Evolutionary conservation across 2,113 vertebrate genomes (phyloP), one percentile per base, ranked within the genome.

Genomic region (Atherinomorus stipes): DNA sequence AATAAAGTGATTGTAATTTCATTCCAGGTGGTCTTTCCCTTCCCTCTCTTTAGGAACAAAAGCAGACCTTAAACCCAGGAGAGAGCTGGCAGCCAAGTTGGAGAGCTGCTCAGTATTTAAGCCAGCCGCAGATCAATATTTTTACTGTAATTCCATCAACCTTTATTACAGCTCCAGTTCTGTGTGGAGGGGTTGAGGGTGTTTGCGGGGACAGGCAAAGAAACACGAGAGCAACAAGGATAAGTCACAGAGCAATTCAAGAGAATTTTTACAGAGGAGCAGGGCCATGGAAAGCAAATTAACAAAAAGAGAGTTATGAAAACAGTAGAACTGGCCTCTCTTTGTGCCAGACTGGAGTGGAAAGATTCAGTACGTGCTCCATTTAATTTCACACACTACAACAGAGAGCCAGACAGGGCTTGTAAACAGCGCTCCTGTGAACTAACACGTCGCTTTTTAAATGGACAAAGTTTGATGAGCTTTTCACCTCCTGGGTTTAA

Each of bases 61-160:
- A 85, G 59, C 72, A 81, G 62, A 45, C 64, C 52, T 38, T 78
- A 78, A 85, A 89, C 53, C 56, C 2, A 40, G 80, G 51, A 7
- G 45, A 57, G 67, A 66, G 57, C 42, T 67, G 71, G 54, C 79
- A 49, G 71, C 52, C 52, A 11, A 58, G 11, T 50, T 7, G 8
- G 56, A n/a, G 62, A 71, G 69, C 76, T 88, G 81, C 54, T 83
- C 64, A 78, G 49, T 49, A 66, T 83, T 85, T 57, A 54, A 68
- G 42, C 52, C 75, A 28, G 60, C 65, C 56, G 2, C 78, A 59
- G 76, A 86, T 90, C 80, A 83, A 88, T 87, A 85, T 85, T 91
- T 81, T 85, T 47, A 71, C 74, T 82, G 84, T 89, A 89, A 88
- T 79, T 87, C 86, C 76, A 90, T 83, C 86, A 85, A 62, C 22